Base-by-base conservation (phyloP, 2,113 vertebrate genomes). In the Petrocephalus microphthalmus region DNA sequence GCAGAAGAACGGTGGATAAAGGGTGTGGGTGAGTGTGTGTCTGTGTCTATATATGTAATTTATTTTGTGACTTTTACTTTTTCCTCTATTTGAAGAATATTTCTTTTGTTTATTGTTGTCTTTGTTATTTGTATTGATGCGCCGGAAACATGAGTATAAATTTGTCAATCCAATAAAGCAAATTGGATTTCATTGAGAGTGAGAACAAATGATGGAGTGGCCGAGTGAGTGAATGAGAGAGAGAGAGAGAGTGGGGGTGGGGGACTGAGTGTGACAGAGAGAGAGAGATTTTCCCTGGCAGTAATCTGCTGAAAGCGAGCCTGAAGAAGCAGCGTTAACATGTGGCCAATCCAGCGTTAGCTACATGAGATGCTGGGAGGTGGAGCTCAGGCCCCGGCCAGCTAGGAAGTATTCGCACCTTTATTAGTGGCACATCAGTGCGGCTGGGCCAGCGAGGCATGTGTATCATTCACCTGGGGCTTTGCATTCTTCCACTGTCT, bases 311-410 rank as follows among this genome's bases (percentile, higher is more conserved):
- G 20, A 67, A 87, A 57, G 49, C 81, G 25, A 49, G 78, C 71
- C 33, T 57, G 86, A 87, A 84, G 87, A 87, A 87, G 47, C 85
- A 84, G 87, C 86, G 88, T 89, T 89, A 90, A 89, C 87, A 86
- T 64, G 90, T 67, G 90, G 89, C 83, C 87, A 78, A 89, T 84
- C 83, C 19, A 22, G 87, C 52, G 54, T 89, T 56, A 89, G 90
- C 37, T 51, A 89, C 88, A 89, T 88, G 87, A 89, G 78, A 54
- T 87, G 88, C 87, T 52, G 20, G 52, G 49, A 84, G 57, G 17
- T 5, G 6, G 11, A 52, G 86, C 2, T 2, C 29, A 11, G 42
- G 42, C 7, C 7, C 33, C 29, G 82, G 57, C 29, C 25, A 33
- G 64, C 49, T 42, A 42, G 71, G 6, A 64, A 2, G 29, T 64